Evolutionary conservation across 2,888 invertebrate genomes (phyloP).

Genomic region (Drosophila macrospina): DNA sequence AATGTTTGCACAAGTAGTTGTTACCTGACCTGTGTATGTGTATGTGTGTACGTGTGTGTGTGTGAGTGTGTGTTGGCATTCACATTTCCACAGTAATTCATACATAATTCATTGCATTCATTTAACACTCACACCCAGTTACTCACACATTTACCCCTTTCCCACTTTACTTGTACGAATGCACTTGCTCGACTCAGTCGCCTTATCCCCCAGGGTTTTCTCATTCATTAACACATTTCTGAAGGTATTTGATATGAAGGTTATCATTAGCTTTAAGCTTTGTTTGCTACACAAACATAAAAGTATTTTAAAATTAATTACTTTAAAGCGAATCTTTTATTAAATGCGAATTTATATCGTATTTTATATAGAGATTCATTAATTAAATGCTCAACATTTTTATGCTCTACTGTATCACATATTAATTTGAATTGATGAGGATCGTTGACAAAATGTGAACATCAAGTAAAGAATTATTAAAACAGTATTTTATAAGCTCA

Average conservation of each 20-base stretch:
- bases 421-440: neutral
- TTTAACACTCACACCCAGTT: slow-evolving; percentile 69
- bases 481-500: neutral
- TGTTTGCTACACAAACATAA: slow-evolving; percentile 10
- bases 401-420: neutral
- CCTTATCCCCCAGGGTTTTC: slow-evolving; percentile 35
- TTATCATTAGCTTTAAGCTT: slow-evolving; percentile 8
- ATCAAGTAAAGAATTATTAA: too few species aligned
- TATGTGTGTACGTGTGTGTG: slow-evolving; percentile 32
- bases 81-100: slow-evolving; percentile 75
- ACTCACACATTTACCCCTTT: slow-evolving; percentile 28
- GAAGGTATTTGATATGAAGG: slow-evolving; percentile 9
- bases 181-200: slow-evolving; percentile 45
- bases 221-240: slow-evolving; percentile 66
- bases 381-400: too few species aligned
- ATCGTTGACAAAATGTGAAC: neutral
- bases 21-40: slow-evolving; percentile 52
- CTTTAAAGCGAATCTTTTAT: neutral
- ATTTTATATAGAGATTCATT: neutral
- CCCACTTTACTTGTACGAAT: slow-evolving; percentile 36
- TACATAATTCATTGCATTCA: slow-evolving; percentile 80
- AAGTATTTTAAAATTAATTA: neutral
- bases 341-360: neutral
- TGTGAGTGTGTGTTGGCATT: slow-evolving; percentile 44
- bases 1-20: slow-evolving; percentile 54